A percentile compares a stretch with the other conserved stretches of the same genome.
phyloP scores from a whole-genome alignment of 2,113 vertebrate species.

The Hippopotamus amphibius region DNA sequence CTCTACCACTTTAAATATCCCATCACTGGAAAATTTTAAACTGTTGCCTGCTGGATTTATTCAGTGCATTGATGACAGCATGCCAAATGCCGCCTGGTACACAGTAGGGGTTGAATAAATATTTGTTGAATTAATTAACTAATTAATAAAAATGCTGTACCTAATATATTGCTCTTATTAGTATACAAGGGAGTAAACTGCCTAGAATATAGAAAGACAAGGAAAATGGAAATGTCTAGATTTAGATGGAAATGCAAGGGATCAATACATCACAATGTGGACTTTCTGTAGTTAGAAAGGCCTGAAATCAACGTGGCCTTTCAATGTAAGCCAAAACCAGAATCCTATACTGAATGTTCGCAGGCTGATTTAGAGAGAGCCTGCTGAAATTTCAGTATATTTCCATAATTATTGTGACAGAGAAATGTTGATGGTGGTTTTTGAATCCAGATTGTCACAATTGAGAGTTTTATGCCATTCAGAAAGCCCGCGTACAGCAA shows the following conservation, averaged over 20 bases:
- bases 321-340: slow-evolving; percentile 43
- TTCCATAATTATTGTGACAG: slow-evolving; percentile 5
- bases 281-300: slow-evolving; percentile 43
- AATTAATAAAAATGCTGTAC: neutral
- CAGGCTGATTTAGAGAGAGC: neutral
- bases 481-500: no score
- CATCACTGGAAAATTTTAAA: neutral
- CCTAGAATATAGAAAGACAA: neutral
- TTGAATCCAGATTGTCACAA: slow-evolving; percentile 58
- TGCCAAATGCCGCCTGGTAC: neutral
- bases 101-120: neutral
- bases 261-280: neutral
- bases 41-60: neutral
- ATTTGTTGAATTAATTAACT: slow-evolving; percentile 11
- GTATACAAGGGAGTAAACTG: neutral
- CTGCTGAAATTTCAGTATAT: slow-evolving; percentile 68
- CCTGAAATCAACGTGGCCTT: neutral
- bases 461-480: slow-evolving; percentile 6
- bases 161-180: neutral
- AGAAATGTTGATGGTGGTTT: slow-evolving; percentile 60
- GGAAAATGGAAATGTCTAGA: neutral
- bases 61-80: neutral
- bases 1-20: neutral
- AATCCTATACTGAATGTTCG: neutral
- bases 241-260: neutral